These are phyloP conservation scores for Anisognathus igniventris DNA, from an alignment of 2,797 vertebrate genomes.

Conservation along the genomic window DNA sequence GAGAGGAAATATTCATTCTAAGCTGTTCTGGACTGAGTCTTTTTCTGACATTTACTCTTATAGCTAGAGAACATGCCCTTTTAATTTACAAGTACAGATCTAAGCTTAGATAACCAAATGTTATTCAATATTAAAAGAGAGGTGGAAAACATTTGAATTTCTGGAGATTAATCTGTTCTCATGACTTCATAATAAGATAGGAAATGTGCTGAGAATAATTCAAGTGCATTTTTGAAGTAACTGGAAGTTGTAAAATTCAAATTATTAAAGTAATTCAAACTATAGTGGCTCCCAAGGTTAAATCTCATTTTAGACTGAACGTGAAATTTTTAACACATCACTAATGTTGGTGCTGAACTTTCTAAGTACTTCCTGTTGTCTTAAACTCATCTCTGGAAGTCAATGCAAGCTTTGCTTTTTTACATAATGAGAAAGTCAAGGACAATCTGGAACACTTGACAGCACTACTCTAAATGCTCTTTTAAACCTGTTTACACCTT, in stretches of 20 bases:
- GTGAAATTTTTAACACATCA: not conserved
- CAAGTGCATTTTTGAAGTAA: not conserved
- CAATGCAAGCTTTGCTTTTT: not conserved
- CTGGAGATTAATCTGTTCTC: slow-evolving; percentile 13
- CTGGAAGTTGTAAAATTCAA: slow-evolving; percentile 17
- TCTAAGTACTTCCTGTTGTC: not conserved
- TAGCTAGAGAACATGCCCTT: not conserved
- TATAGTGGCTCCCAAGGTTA: not conserved
- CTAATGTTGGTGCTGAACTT: not conserved
- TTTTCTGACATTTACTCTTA: not conserved
- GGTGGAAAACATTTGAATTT: not conserved
- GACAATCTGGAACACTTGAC: not conserved
- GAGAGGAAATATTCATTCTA: not conserved
- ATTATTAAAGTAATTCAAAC: not conserved
- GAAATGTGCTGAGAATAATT: slow-evolving; percentile 24
- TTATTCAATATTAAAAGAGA: not conserved
- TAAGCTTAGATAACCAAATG: not conserved
- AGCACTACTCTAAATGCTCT: not conserved
- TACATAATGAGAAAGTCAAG: not conserved
- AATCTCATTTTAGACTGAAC: not conserved
- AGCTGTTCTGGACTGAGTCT: not conserved
- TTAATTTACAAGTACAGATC: not conserved
- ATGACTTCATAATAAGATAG: slow-evolving; percentile 21
- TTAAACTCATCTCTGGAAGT: not conserved
- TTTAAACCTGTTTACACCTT: not conserved